Conservation (phyloP, 2,113 vertebrate genomes). For the Cheilinus undulatus region DNA sequence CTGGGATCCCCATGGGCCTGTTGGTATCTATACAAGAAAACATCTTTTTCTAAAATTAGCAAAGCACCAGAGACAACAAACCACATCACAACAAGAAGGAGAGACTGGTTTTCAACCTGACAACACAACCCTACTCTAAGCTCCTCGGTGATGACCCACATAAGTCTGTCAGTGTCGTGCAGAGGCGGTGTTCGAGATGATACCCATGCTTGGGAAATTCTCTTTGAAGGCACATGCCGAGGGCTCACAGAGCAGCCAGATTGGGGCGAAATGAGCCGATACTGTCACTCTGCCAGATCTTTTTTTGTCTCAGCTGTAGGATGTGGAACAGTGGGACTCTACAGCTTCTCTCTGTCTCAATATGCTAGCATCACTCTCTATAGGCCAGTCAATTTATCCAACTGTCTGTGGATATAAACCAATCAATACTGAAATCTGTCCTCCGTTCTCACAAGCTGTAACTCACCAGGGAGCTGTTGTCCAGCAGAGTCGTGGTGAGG, state of each 20-base stretch:
- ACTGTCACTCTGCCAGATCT: conserved; percentile 59
- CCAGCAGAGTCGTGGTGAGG: conserved; percentile 77
- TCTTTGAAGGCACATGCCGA: conserved; percentile 73
- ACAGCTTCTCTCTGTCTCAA: conserved; percentile 14
- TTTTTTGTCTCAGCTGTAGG: conserved; percentile 44
- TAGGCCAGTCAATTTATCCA: conserved; percentile 32
- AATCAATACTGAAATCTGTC: conserved; percentile 49
- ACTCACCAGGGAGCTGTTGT: conserved; percentile 87
- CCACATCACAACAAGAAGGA: conserved; percentile 24
- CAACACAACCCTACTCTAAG: conserved; percentile 55
- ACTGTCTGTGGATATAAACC: conserved; percentile 38
- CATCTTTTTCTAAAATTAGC: conserved; percentile 3
- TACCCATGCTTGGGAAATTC: conserved; percentile 70
- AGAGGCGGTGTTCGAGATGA: conserved; percentile 69
- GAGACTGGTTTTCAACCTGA: conserved; percentile 57
- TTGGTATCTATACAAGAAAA: conserved; percentile 9
- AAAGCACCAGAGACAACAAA: conserved; percentile 36
- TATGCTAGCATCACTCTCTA: conserved; percentile 13
- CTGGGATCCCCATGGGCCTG: conserved; percentile 1
- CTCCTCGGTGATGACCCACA: conserved; percentile 76
- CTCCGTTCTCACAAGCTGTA: conserved; percentile 24
- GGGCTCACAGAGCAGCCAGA: conserved; percentile 56
- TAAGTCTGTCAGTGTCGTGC: conserved; percentile 75
- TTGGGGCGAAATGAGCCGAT: conserved; percentile 38
- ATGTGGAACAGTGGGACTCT: conserved; percentile 36